Percentiles rank a stretch among this genome's conserved stretches.
These are phyloP conservation scores for Pseudachorutes palmiensis DNA, from an alignment of 1,140 invertebrate species.

Conservation along the genomic window DNA sequence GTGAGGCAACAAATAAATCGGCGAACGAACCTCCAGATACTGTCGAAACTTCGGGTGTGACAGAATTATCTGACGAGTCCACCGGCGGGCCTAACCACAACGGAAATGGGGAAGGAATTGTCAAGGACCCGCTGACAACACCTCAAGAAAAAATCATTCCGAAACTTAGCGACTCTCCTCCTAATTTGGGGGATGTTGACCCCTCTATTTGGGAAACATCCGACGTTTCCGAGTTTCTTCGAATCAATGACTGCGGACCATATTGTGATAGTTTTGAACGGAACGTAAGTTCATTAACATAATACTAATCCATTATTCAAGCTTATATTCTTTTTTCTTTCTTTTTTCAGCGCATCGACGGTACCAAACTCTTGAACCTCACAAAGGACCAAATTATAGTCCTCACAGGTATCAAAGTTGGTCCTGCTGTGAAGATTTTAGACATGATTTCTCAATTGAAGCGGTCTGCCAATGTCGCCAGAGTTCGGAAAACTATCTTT, in stretches of 20 bases:
- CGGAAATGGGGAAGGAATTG: not conserved
- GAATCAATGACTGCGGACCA: conserved; percentile 78
- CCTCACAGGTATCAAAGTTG: conserved; percentile 83
- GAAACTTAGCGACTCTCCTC: conserved; percentile 5
- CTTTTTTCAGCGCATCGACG: conserved; percentile 61
- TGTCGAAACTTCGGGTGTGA: not conserved
- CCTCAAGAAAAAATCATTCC: conserved; percentile 24
- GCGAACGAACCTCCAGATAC: not conserved
- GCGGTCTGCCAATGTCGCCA: conserved; percentile 67
- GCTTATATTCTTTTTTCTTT: conserved; percentile 25
- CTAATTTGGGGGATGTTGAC: conserved; percentile 48
- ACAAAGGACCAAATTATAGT: conserved; percentile 84
- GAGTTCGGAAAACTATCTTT: conserved; percentile 42
- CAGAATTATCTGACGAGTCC: not conserved
- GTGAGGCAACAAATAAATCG: not conserved
- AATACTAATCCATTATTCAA: too few relatives aligned
- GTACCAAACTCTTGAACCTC: conserved; percentile 64
- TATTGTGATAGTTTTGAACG: conserved; percentile 78
- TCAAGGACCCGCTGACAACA: too few relatives aligned
- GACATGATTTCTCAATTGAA: conserved; percentile 82
- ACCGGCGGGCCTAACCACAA: not conserved
- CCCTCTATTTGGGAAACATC: conserved; percentile 69
- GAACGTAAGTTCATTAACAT: conserved; percentile 47
- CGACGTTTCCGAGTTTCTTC: conserved; percentile 79
- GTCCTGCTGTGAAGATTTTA: conserved; percentile 84